Base-by-base conservation (phyloP, 2,888 invertebrate genomes). In the Drosophila borealis region DNA sequence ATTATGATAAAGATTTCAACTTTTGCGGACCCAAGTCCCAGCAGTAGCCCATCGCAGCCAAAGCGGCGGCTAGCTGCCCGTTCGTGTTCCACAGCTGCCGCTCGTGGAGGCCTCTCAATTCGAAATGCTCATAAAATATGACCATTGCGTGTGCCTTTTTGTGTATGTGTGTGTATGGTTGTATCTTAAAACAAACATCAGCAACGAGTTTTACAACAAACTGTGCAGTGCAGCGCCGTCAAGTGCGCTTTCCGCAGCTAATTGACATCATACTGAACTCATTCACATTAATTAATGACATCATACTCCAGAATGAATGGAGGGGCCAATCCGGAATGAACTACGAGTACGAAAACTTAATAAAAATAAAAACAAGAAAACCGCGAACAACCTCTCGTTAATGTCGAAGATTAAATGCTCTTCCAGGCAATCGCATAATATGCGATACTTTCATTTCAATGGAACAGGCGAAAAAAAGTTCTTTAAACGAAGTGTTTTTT, bases 241-340 rank as follows among this genome's bases (percentile, higher is more conserved):
- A 78, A 88, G 88, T 85, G 76, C 81, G 86, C 80, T 85, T 85
- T 88, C 86, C 85, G 78, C 85, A 88, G 83, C 85, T 86, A 86
- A 86, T 86, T 86, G 85, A 86, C 85, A 86, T 88, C 85, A 88
- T 86, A 86, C 88, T 88, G 88, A 86, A 88, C 86, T 86, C 86
- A 86, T 86, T 86, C 86, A 82, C 84, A 86, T 86, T 86, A 86
- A 86, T 86, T 86, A 86, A 88, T 86, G 86, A 86, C 86, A 86
- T 86, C 86, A 86, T 86, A 76, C 80, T 63, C 71, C 79, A 64
- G 54, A 61, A 54, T 76, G 76, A 75, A 75, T 60, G 74, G 62
- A 46, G 51, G 55, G 50, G 49, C 65, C 46, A 49, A 73, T 57
- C 37, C 56, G 25, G 55, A 14, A 55, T 50, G 44, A 74, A 67